Evolutionary conservation across 2,797 vertebrate genomes (phyloP).

Genomic region (Microtus obscurus): DNA sequence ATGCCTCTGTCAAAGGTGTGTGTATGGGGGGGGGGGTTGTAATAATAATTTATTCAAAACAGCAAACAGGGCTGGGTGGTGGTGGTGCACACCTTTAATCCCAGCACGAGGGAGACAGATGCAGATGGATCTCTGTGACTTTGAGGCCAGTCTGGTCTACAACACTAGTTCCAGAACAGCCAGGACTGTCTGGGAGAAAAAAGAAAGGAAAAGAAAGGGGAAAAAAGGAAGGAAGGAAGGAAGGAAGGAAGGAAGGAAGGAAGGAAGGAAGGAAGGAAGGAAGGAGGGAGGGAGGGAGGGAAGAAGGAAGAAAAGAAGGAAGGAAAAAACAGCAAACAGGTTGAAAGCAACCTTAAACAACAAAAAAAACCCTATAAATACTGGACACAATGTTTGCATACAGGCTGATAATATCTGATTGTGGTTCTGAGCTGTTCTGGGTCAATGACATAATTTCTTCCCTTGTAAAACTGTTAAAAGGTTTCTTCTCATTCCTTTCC

Average conservation of each 20-base stretch:
- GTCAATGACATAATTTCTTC: neutral
- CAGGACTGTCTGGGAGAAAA: neutral
- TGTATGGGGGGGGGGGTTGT: neutral
- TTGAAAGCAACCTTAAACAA: neutral
- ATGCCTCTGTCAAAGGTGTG: neutral
- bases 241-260: too few relatives aligned
- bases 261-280: too few relatives aligned
- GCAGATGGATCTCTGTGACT: neutral
- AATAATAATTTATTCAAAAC: neutral
- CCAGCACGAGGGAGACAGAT: neutral
- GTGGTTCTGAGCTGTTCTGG: neutral
- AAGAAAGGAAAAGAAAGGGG: too few relatives aligned
- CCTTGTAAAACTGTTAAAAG: neutral
- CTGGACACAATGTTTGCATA: neutral
- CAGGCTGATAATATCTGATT: neutral
- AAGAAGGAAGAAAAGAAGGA: too few relatives aligned
- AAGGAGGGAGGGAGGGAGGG: too few relatives aligned
- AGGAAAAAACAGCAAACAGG: neutral
- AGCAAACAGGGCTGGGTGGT: neutral
- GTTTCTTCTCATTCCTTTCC: neutral
- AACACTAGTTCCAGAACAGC: neutral
- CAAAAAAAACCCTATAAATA: neutral
- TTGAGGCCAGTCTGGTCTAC: neutral
- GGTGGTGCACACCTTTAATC: neutral
- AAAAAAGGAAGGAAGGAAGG: too few relatives aligned